A percentile compares a stretch with the other conserved stretches of the same genome.
Conservation (phyloP, 2,797 vertebrate genomes). For the Anisognathus igniventris region DNA sequence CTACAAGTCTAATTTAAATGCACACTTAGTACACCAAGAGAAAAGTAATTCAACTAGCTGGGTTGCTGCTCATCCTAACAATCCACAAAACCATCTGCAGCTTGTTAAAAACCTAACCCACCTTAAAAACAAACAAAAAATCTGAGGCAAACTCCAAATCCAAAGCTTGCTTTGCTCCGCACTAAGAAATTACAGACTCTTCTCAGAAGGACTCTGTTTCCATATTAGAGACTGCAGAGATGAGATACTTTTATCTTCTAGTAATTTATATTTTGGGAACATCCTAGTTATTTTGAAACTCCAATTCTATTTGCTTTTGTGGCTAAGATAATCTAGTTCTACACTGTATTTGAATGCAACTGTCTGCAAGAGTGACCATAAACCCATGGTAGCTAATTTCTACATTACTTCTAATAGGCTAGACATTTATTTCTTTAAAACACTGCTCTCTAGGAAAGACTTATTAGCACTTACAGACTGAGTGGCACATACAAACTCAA, state of each 20-base stretch:
- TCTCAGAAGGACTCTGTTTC: neutral
- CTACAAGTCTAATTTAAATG: slow-evolving; percentile 14
- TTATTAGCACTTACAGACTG: slow-evolving; percentile 64
- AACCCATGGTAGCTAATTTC: slow-evolving; percentile 25
- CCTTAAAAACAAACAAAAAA: neutral
- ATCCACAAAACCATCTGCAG: neutral
- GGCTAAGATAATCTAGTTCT: slow-evolving; percentile 1
- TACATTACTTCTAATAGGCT: slow-evolving; percentile 36
- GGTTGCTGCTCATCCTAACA: neutral
- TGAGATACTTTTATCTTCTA: neutral
- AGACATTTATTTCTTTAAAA: slow-evolving; percentile 63
- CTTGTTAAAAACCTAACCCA: neutral
- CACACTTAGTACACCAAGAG: neutral
- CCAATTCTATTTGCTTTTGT: neutral
- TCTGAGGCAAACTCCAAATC: neutral
- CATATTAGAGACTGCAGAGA: neutral
- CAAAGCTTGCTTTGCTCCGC: neutral
- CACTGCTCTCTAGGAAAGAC: slow-evolving; percentile 62
- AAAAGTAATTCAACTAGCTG: neutral
- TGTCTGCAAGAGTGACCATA: slow-evolving; percentile 35
- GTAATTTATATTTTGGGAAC: neutral
- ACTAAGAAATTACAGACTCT: neutral
- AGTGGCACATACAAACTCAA: slow-evolving; percentile 45
- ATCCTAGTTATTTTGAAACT: neutral
- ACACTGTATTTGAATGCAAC: neutral